Percentiles rank a stretch among this genome's conserved stretches.
Conservation (phyloP, 2,113 vertebrate genomes). For the Acanthisitta chloris region DNA sequence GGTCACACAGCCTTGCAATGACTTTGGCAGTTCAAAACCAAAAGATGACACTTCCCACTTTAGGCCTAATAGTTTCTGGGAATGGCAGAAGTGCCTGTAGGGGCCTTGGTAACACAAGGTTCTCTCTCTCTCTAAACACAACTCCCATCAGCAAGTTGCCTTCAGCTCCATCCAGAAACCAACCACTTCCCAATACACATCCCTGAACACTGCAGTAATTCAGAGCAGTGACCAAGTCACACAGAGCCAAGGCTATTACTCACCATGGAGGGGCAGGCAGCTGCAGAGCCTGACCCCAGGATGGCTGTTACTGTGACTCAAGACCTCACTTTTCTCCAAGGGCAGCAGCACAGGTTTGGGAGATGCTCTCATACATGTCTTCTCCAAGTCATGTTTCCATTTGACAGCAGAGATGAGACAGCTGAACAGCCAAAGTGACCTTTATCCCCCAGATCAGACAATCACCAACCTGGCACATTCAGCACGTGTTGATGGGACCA, state of each 20-base stretch:
- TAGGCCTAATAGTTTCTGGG: background rate
- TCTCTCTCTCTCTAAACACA: background rate
- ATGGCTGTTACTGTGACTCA: background rate
- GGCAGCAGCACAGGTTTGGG: background rate
- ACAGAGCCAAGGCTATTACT: background rate
- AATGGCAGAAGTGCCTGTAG: background rate
- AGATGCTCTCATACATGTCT: background rate
- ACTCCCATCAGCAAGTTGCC: background rate
- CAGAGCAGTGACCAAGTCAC: background rate
- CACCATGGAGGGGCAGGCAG: background rate
- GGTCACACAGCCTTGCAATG: background rate
- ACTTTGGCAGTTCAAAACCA: background rate
- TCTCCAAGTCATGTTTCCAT: background rate
- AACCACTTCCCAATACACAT: fast-evolving
- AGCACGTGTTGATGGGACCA: background rate
- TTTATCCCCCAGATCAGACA: background rate
- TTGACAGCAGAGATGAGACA: background rate
- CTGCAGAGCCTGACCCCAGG: background rate
- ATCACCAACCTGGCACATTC: background rate
- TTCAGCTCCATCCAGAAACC: background rate
- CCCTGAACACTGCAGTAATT: background rate
- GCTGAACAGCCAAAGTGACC: background rate
- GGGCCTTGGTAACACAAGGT: background rate
- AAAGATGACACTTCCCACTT: background rate
- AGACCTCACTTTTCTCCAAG: background rate